These are phyloP conservation scores for Tigriopus japonicus DNA, from an alignment of 1,140 invertebrate genomes.

Conservation along the genomic window DNA sequence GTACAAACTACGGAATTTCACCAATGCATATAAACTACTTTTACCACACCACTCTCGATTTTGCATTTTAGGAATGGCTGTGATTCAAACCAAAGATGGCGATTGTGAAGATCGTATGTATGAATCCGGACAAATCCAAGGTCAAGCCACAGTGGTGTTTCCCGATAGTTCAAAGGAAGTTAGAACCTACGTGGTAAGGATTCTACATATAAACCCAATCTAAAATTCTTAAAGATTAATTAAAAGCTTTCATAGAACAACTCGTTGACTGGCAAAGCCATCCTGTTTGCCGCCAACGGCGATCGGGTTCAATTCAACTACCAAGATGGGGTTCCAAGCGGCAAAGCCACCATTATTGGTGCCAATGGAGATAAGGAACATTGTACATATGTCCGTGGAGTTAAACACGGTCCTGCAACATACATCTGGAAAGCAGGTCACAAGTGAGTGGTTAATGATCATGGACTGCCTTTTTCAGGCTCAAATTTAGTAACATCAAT, in stretches of 20 bases:
- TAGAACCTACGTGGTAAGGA: slow-evolving; percentile 2
- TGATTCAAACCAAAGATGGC: slow-evolving; percentile 1
- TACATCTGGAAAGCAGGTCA: slow-evolving; percentile 11
- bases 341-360: not conserved
- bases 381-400: slow-evolving; percentile 6
- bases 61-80: not conserved
- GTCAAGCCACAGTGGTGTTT: not conserved
- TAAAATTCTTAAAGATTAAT: no score
- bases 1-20: no score
- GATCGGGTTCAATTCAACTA: slow-evolving; percentile 8
- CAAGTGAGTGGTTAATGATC: not conserved
- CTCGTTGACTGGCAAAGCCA: not conserved
- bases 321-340: slow-evolving; percentile 1
- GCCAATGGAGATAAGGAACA: slow-evolving; percentile 1
- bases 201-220: no score
- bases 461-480: not conserved
- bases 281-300: slow-evolving; percentile 3
- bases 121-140: not conserved
- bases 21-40: not conserved
- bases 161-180: slow-evolving; percentile 4
- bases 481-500: not conserved
- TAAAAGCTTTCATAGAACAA: slow-evolving; percentile 2
- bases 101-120: slow-evolving; percentile 5
- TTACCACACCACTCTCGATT: no score
- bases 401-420: slow-evolving; percentile 1